Evolutionary conservation across 2,888 invertebrate genomes (phyloP), one percentile per base, ranked within the genome.

Genomic region (Epinotia bilunana): DNA sequence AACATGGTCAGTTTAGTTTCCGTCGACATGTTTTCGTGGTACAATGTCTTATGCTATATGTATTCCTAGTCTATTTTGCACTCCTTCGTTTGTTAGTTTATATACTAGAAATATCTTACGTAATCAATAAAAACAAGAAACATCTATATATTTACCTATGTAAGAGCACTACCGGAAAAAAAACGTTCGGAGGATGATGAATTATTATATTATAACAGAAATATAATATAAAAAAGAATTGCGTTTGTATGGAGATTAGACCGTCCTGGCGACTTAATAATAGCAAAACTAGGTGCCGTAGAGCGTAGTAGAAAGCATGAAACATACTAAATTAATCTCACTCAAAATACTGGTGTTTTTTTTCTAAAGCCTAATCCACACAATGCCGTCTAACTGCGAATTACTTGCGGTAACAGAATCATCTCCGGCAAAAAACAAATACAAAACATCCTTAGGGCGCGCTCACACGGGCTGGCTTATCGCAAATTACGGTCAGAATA

Each of bases 351-450:
- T 13, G n/a, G n/a, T n/a, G 11, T 3, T 20, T 53, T 61, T 57
- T 60, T 53, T 20, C 46, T 58, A 61, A 70, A 67, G 74, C 55
- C 78, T 57, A 74, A 74, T 82, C 82, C 80, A 80, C 70, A 75
- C 77, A 79, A 81, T 68, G 72, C 43, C 71, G 49, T 67, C 61
- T 78, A 78, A 79, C 78, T 79, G 73, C 79, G 76, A 78, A 81
- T 84, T 84, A 81, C 79, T 79, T 75, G 78, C 81, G 81, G 80
- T 77, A 69, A 74, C 57, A 73, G 68, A 73, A 62, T 57, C 55
- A 63, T 68, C 49, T 20, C 49, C 55, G 23, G 55, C n/a, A 68
- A 63, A 73, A 73, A 68, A 62, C 49, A 67, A 13, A 53, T 57
- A 68, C 11, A 61, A 62, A 67, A 58, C 20, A 61, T 39, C 43